Base-by-base conservation (phyloP, 2,888 invertebrate species). In the Tetragnatha montana region DNA sequence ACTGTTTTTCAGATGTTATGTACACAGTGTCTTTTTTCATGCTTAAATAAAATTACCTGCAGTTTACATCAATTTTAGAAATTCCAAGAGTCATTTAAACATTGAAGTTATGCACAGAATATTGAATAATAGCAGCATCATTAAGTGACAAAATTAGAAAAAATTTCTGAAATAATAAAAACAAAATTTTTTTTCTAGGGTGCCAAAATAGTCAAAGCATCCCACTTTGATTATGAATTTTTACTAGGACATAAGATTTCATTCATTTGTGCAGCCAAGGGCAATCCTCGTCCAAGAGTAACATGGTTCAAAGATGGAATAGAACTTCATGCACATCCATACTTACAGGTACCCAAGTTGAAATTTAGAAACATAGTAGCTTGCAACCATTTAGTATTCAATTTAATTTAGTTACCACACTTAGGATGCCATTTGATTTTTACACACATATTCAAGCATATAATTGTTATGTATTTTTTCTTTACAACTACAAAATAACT, bases 231-330 rank as follows among this genome's bases (percentile, higher is more conserved):
- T 94, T 96, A 96, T 94, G 97, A 98, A 95, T 98, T 97, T 94
- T 96, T 97, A 86, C 94, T 98, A 93, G 98, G 98, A 0, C 98
- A 98, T 93, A 98, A 98, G 94, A 97, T 98, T 91, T 97, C 97
- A 12, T 97, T 98, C 93, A 94, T 98, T 89, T 98, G 98, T 93
- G 96, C 97, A 76, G 98, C 98, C 0, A 96, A 96, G 93, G 98
- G 98, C 0, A 96, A 96, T 91, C 98, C 98, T 0, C 94, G 97
- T 75, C 98, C 98, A 0, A 97, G 97, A 92, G 97, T 98, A 91
- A 98, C 98, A 22, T 98, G 98, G 98, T 97, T 97, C 93, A 98
- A 98, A 93, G 98, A 98, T 93, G 98, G 98, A 51, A 96, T 96
- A 19, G 98, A 98, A 94, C 96, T 98, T 93, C 97, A 97, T 93